A percentile compares a stretch with the other conserved stretches of the same genome.
Evolutionary conservation across 2,797 vertebrate genomes (phyloP).

Genomic region (Stomatorhinus walkeri): DNA sequence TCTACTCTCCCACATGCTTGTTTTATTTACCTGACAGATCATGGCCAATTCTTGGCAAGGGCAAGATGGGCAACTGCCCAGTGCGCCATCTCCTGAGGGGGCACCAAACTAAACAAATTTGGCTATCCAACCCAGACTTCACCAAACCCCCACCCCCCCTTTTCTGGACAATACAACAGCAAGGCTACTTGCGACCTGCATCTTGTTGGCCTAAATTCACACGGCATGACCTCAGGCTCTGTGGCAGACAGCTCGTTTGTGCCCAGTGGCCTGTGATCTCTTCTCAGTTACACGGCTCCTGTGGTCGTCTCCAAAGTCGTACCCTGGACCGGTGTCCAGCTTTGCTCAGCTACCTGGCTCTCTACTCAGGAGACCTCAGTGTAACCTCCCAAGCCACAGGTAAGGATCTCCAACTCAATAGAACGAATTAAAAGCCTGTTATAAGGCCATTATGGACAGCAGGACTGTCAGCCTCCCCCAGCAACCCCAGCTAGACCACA

Average conservation of each 20-base stretch:
- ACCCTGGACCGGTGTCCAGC: not conserved
- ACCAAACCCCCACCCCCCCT: not conserved
- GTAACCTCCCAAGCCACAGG: not conserved
- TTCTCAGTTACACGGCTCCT: not conserved
- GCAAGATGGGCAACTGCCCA: not conserved
- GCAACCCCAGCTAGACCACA: not conserved
- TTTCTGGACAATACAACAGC: not conserved
- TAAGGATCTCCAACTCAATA: conserved; percentile 1
- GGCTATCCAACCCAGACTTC: not conserved
- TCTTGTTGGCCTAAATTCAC: not conserved
- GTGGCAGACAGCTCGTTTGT: not conserved
- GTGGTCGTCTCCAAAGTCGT: not conserved
- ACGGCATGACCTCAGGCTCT: not conserved
- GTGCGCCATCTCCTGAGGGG: not conserved
- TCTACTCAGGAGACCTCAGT: not conserved
- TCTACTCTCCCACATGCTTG: not conserved
- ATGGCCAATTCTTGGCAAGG: not conserved
- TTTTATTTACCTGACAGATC: not conserved
- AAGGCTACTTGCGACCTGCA: not conserved
- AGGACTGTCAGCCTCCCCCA: conserved; percentile 2
- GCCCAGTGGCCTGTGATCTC: not conserved
- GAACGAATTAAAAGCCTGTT: conserved; percentile 23
- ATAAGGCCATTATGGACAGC: conserved; percentile 20
- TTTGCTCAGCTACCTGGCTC: not conserved
- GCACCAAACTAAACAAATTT: not conserved